Conservation (phyloP, 2,888 invertebrate species). For the Lydus trimaculatus region DNA sequence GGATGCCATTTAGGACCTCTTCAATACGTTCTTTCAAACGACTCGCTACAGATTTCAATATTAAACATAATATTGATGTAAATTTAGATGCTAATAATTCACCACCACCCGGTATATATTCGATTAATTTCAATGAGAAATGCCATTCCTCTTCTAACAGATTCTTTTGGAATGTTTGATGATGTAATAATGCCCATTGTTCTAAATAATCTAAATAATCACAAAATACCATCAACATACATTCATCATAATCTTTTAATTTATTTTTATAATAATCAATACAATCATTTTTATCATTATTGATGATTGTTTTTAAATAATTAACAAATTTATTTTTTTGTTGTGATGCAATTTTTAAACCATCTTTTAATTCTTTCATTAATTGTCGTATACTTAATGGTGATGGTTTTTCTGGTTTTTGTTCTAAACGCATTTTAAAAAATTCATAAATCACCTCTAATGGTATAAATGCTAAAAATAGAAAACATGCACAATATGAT, state of each 20-base stretch:
- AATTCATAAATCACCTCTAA: constrained; percentile 94
- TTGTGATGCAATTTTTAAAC: constrained; percentile 81
- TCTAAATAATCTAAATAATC: constrained; percentile 88
- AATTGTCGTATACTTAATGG: constrained; percentile 86
- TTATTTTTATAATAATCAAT: constrained; percentile 66
- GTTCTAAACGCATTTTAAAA: constrained; percentile 82
- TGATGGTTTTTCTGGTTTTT: constrained; percentile 83
- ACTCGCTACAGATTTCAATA: constrained; percentile 61
- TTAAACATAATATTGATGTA: constrained; percentile 65
- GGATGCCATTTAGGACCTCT: constrained; percentile 52
- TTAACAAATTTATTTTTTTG: constrained; percentile 80
- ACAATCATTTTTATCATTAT: constrained; percentile 60
- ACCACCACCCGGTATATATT: constrained; percentile 79
- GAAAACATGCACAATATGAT: constrained; percentile 83
- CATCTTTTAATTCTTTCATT: constrained; percentile 82
- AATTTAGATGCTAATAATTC: constrained; percentile 78
- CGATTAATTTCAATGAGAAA: constrained; percentile 80
- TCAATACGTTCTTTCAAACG: constrained; percentile 60
- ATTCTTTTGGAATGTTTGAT: constrained; percentile 72
- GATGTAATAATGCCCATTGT: constrained; percentile 79
- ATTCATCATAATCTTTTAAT: constrained; percentile 77
- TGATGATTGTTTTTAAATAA: constrained; percentile 68
- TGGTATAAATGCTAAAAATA: constrained; percentile 85
- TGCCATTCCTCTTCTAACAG: constrained; percentile 88
- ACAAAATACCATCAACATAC: constrained; percentile 66